Evolutionary conservation across 1,140 invertebrate species (phyloP), one percentile per base, ranked within the genome.

Genomic region (Nylanderia fulva): DNA sequence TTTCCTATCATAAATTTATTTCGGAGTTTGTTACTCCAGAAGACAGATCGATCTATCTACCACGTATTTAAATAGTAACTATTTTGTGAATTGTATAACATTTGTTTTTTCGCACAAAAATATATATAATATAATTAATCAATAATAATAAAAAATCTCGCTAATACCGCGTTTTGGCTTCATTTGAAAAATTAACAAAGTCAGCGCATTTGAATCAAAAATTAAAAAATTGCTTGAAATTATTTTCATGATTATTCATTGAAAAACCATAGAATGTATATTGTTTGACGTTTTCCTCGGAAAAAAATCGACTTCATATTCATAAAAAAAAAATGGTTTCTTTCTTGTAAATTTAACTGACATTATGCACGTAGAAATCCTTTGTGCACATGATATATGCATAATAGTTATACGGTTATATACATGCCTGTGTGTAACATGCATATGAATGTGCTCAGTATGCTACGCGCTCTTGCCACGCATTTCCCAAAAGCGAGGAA

Each of bases 91-190:
- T 83, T 42, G 11, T 13, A 45, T 36, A 54, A 66, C 84, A 29
- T 77, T 48, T 52, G 69, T 86, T 58, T 84, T 48, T 39, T 88
- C 15, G 11, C 58, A 58, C 58, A 66, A n/a, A 79, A 79, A 86
- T 48, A 29, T 24, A 2, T n/a, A 45, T 21, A 66, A 82, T 86
- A 54, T 86, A 52, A 86, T 83, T 36, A 52, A 66, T 68, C 29
- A 39, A 45, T 15, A 13, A 45, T 29, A 27, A 33, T 77, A 33
- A 39, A 77, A 79, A 36, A 36, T 60, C 33, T 54, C 11, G 24
- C 29, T 60, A 42, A 52, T 56, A 7, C 2, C 42, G 56, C 15
- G 15, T 63, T 76, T 24, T 33, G 13, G 45, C 42, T 48, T n/a
- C 11, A 6, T 3, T 63, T 13, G 27, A 76, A 1, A 29, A 45